Conservation (phyloP, 2,113 vertebrate genomes). For the Cervus canadensis region DNA sequence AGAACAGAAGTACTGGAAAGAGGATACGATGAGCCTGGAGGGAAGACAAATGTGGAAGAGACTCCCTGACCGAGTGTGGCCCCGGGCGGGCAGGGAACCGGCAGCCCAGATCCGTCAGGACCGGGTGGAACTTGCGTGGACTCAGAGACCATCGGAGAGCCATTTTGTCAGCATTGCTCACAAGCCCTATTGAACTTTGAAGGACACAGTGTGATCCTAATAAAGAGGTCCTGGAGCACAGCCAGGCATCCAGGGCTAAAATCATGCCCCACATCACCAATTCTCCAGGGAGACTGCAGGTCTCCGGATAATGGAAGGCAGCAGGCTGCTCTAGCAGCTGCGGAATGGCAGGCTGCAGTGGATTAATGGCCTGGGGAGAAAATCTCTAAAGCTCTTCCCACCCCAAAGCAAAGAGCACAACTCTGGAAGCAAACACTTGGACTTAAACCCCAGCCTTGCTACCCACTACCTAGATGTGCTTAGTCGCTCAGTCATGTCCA, state of each 20-base stretch:
- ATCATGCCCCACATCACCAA: neutral
- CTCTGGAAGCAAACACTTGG: neutral
- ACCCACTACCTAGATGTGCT: neutral
- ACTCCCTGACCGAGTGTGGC: neutral
- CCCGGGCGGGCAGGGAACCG: fast-evolving
- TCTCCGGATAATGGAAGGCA: neutral
- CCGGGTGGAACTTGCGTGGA: fast-evolving
- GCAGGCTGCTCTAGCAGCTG: neutral
- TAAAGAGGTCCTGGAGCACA: slow-evolving; percentile 14
- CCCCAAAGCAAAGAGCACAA: neutral
- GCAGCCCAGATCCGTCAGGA: too few species aligned
- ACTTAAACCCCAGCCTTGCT: neutral
- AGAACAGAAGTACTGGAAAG: neutral
- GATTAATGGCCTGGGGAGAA: neutral
- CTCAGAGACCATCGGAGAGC: neutral
- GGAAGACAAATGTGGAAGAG: neutral
- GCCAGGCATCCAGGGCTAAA: slow-evolving; percentile 14
- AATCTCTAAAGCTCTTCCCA: neutral
- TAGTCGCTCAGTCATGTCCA: fast-evolving
- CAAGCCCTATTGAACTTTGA: slow-evolving; percentile 12
- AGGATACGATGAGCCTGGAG: neutral
- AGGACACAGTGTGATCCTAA: neutral
- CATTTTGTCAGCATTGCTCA: neutral
- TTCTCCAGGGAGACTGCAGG: neutral
- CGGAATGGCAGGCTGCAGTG: neutral